phyloP scores from a whole-genome alignment of 2,113 vertebrate species.

The Calidris pygmaea region DNA sequence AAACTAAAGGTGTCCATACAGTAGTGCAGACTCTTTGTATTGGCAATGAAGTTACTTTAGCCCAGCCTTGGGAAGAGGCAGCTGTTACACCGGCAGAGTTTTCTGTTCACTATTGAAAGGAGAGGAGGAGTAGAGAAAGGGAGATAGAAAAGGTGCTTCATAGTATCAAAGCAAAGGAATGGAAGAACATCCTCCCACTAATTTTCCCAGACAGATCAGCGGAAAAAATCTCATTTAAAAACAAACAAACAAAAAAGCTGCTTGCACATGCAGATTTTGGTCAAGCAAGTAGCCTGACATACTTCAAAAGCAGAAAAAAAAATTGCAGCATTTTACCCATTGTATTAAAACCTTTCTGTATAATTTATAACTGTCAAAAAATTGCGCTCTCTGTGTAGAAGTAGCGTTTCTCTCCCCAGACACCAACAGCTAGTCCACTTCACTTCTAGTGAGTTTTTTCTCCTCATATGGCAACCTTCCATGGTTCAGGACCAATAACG shows the following conservation, averaged over 20 bases:
- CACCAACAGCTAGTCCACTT: neutral
- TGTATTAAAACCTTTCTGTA: neutral
- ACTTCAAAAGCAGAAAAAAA: neutral
- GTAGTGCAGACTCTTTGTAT: neutral
- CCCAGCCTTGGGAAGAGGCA: neutral
- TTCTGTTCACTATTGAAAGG: neutral
- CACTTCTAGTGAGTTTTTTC: neutral
- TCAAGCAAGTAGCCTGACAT: neutral
- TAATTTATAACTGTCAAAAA: neutral
- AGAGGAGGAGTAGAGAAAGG: neutral
- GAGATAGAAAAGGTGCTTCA: neutral
- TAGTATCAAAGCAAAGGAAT: neutral
- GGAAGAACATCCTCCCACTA: neutral
- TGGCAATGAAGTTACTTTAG: neutral
- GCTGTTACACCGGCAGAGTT: neutral
- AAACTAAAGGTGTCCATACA: neutral
- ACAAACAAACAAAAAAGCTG: neutral
- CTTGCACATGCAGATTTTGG: neutral
- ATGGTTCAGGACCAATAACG: accelerated
- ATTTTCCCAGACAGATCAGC: neutral
- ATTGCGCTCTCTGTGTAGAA: neutral
- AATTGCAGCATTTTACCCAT: neutral
- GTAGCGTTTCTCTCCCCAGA: accelerated
- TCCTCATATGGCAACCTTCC: neutral
- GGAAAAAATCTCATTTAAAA: neutral